Conservation (phyloP, 2,888 invertebrate species). For the Bombylius major region DNA sequence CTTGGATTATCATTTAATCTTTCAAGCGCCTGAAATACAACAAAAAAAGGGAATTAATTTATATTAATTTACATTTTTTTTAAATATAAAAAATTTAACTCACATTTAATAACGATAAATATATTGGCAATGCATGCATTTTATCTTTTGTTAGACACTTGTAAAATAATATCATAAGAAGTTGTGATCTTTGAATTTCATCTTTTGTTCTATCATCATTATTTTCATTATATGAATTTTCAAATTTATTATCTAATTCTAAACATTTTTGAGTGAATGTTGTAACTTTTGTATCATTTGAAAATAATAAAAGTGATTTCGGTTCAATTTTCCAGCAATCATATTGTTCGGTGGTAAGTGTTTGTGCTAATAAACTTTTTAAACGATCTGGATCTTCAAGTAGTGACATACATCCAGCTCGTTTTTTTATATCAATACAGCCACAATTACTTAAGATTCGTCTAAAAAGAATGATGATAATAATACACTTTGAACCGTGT, state of each 20-base stretch:
- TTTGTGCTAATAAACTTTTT: conserved; percentile 63
- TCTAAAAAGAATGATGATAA: conserved; percentile 30
- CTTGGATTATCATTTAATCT: conserved; percentile 42
- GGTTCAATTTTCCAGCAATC: conserved; percentile 38
- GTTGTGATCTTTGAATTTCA: conserved; percentile 45
- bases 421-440: conserved; percentile 73
- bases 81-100: conserved; percentile 16
- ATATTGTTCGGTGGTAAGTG: conserved; percentile 56
- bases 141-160: conserved; percentile 73
- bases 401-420: conserved; percentile 80
- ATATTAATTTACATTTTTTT: too few species aligned
- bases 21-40: conserved; percentile 41
- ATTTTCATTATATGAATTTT: conserved; percentile 14
- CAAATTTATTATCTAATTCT: conserved; percentile 15
- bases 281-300: conserved; percentile 56
- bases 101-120: conserved; percentile 57
- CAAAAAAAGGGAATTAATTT: conserved; percentile 8
- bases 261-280: conserved; percentile 60
- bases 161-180: conserved; percentile 55
- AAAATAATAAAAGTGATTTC: conserved; percentile 59
- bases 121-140: conserved; percentile 58
- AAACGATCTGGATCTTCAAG: conserved; percentile 71
- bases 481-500: background rate
- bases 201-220: conserved; percentile 27
- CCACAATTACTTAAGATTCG: conserved; percentile 53